phyloP scores from a whole-genome alignment of 1,140 invertebrate genomes.

The Apocrypta bakeri region DNA sequence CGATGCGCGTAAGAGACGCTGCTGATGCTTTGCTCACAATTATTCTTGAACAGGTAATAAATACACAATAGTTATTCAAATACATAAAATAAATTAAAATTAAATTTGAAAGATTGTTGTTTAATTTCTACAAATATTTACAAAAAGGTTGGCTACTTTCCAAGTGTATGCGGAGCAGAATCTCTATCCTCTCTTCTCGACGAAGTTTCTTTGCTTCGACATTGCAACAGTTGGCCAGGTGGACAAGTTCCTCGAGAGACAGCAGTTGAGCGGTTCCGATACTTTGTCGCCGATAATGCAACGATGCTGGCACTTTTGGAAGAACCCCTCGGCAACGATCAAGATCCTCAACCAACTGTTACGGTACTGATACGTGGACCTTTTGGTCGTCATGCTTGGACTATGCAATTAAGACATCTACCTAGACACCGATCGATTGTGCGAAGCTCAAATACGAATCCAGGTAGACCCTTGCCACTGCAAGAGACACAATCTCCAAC shows the following conservation, averaged over 20 bases:
- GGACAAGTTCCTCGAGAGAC: constrained; percentile 74
- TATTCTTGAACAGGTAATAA: constrained; percentile 89
- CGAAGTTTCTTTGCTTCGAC: constrained; percentile 88
- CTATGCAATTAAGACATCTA: constrained; percentile 89
- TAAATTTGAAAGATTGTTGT: background rate
- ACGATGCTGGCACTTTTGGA: constrained; percentile 93
- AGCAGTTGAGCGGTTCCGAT: constrained; percentile 83
- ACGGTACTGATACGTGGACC: constrained; percentile 90
- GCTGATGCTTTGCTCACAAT: constrained; percentile 93
- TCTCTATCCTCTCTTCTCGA: constrained; percentile 90
- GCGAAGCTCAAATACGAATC: constrained; percentile 81
- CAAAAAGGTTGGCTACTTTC: constrained; percentile 85
- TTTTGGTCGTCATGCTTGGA: constrained; percentile 96
- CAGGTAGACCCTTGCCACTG: constrained; percentile 86
- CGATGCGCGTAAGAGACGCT: constrained; percentile 95
- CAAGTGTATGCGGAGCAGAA: constrained; percentile 87
- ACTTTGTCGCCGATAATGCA: constrained; percentile 93
- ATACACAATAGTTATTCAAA: constrained; percentile 44
- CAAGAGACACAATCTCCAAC: constrained; percentile 79
- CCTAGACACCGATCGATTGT: constrained; percentile 86
- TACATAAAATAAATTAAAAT: background rate
- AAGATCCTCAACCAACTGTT: constrained; percentile 84
- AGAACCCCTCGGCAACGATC: constrained; percentile 89
- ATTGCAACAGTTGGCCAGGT: constrained; percentile 80
- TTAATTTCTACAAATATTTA: background rate